These are phyloP conservation scores for Sipha flava DNA, from an alignment of 1,140 invertebrate genomes.

Conservation along the genomic window DNA sequence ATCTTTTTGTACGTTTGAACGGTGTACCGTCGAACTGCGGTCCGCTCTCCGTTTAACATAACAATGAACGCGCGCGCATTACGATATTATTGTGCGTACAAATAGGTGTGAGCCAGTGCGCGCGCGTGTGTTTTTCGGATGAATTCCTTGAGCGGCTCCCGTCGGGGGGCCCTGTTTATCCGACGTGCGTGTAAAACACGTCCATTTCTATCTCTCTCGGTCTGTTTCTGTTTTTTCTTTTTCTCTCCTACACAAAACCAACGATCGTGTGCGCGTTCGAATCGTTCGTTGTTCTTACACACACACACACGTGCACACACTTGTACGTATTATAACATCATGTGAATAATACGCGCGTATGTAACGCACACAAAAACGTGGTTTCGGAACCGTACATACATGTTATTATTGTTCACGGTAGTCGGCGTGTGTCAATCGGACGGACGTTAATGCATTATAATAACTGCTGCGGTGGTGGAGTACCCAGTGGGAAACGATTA, in stretches of 20 bases:
- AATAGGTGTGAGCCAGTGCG: too few species aligned
- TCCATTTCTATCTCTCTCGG: too few species aligned
- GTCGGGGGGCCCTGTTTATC: constrained; percentile 3
- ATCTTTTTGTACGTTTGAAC: neutral
- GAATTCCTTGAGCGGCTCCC: neutral
- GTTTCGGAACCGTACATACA: neutral
- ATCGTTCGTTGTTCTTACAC: neutral
- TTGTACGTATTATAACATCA: neutral
- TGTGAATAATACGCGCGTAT: neutral
- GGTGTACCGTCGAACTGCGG: too few species aligned
- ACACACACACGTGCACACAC: neutral
- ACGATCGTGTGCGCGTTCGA: too few species aligned
- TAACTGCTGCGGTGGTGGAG: neutral
- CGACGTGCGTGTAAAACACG: neutral
- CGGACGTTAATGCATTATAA: constrained; percentile 24
- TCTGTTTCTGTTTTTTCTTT: too few species aligned
- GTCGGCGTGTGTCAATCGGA: constrained; percentile 17
- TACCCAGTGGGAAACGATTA: constrained; percentile 11
- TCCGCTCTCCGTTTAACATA: neutral
- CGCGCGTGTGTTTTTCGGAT: neutral
- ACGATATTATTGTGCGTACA: neutral
- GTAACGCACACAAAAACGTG: neutral
- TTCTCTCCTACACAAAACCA: too few species aligned
- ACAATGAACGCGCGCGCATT: neutral
- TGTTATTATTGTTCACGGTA: neutral